These are phyloP conservation scores for Gonioctena quinquepunctata DNA, from an alignment of 1,140 invertebrate species.

Conservation along the genomic window DNA sequence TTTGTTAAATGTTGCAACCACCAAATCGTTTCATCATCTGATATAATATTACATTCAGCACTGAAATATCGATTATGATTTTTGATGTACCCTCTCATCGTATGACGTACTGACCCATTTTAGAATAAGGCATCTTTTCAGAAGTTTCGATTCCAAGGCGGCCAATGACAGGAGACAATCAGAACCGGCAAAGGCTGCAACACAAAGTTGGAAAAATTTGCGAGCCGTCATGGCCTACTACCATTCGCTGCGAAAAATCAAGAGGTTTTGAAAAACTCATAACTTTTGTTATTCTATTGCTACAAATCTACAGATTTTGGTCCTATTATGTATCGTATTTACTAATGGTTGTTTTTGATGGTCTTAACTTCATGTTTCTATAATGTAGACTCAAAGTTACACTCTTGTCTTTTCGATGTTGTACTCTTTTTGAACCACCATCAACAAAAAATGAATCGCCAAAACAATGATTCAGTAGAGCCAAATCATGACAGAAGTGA, in stretches of 20 bases:
- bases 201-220: conserved; percentile 82
- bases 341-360: conserved; percentile 11
- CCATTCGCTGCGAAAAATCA: conserved; percentile 83
- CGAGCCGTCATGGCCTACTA: conserved; percentile 85
- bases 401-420: conserved; percentile 15
- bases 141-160: conserved; percentile 8
- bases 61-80: no score
- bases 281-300: conserved; percentile 13
- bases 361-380: conserved; percentile 10
- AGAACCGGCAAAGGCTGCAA: conserved; percentile 61
- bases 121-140: conserved; percentile 15
- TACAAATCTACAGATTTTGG: conserved; percentile 17
- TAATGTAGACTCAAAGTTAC: conserved; percentile 2
- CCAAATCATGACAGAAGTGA: no score
- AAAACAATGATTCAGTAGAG: neutral
- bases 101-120: neutral
- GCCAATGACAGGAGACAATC: conserved; percentile 22
- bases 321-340: neutral
- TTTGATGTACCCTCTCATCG: neutral
- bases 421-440: conserved; percentile 1
- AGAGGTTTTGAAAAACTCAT: conserved; percentile 65
- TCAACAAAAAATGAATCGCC: neutral
- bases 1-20: no score
- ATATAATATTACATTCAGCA: no score
- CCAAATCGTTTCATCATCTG: no score